Percentiles rank a stretch among this genome's conserved stretches.
Evolutionary conservation across 1,140 invertebrate species (phyloP).

Genomic region (Anthonomus grandis): DNA sequence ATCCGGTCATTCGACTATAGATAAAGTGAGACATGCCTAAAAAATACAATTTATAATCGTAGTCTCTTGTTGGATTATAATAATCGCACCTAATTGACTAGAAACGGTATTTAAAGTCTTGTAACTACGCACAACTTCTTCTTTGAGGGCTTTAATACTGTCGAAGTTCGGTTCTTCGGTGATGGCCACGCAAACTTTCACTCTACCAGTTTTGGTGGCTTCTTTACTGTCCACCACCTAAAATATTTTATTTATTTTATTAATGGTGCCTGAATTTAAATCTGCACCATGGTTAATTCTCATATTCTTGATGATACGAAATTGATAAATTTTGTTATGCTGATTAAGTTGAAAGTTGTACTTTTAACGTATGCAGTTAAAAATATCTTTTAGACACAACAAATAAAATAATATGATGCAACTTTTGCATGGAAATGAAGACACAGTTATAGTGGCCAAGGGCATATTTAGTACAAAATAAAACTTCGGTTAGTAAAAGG

Average conservation of each 20-base stretch:
- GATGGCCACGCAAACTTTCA: constrained; percentile 48
- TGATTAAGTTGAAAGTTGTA: no score
- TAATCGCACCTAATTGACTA: constrained; percentile 40
- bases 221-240: constrained; percentile 47
- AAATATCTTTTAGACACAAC: no score
- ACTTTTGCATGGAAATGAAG: no score
- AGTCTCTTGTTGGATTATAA: constrained; percentile 36
- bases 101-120: constrained; percentile 42
- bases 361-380: no score
- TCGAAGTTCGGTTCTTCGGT: constrained; percentile 49
- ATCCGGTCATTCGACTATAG: constrained; percentile 80
- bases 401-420: no score
- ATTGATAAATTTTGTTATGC: no score
- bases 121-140: constrained; percentile 42
- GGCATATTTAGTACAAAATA: no score
- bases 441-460: no score
- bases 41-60: constrained; percentile 38
- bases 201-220: constrained; percentile 38
- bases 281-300: no score
- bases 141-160: constrained; percentile 38
- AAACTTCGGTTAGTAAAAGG: no score
- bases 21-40: constrained; percentile 65
- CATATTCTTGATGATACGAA: no score
- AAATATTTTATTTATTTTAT: background rate
- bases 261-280: background rate